These are phyloP conservation scores for Globodera rostochiensis DNA, from an alignment of 1,140 invertebrate species.

Conservation along the genomic window DNA sequence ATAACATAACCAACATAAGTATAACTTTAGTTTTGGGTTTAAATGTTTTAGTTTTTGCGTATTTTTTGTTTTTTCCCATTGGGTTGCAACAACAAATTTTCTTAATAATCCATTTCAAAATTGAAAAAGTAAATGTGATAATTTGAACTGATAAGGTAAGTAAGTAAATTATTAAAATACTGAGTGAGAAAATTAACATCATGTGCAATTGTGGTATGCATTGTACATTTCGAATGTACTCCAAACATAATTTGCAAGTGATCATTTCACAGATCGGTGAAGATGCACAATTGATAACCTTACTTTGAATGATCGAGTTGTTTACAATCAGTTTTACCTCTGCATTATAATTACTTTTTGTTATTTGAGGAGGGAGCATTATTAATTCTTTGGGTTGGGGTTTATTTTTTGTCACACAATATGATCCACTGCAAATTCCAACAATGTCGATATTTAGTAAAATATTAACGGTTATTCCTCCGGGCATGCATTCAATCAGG, in stretches of 20 bases:
- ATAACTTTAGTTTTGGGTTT: neutral
- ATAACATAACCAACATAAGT: neutral
- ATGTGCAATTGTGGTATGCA: neutral
- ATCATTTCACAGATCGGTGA: neutral
- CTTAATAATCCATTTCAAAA: neutral
- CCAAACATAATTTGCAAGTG: neutral
- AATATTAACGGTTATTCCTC: neutral
- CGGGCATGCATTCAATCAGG: too few species aligned
- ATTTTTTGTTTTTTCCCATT: neutral
- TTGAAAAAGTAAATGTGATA: neutral
- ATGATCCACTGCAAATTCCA: neutral
- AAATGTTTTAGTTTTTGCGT: neutral
- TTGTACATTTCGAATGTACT: neutral
- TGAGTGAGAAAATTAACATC: neutral
- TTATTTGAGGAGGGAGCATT: neutral
- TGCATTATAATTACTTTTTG: neutral
- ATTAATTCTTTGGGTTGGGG: neutral
- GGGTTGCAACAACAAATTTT: neutral
- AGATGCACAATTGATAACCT: neutral
- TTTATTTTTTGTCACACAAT: neutral
- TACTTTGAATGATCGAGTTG: neutral
- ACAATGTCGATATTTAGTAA: neutral
- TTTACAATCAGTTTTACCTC: neutral
- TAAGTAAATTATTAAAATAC: neutral
- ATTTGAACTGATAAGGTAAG: neutral